Evolutionary conservation across 1,140 invertebrate species (phyloP).

Genomic region (Drosophila ironensis): DNA sequence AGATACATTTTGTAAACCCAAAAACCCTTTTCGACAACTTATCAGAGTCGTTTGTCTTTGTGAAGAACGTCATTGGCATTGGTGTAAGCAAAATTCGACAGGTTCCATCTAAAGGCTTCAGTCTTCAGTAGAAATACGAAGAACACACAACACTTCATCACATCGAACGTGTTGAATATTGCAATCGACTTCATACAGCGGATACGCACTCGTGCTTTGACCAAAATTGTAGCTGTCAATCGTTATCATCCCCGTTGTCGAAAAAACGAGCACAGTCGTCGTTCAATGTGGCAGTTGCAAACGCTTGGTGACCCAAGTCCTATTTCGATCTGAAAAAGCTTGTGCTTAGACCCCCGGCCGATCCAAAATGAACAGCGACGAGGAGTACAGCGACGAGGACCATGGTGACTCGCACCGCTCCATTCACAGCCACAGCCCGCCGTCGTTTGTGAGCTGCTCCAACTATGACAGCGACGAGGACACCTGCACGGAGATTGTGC

Average conservation of each 20-base stretch:
- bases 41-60: background rate
- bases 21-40: too few relatives aligned
- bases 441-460: slow-evolving; percentile 90
- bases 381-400: slow-evolving; percentile 90
- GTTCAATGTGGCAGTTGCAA: slow-evolving; percentile 13
- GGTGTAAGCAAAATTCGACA: slow-evolving; percentile 84
- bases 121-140: slow-evolving; percentile 59
- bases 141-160: slow-evolving; percentile 39
- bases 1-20: too few relatives aligned
- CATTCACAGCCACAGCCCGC: slow-evolving; percentile 32
- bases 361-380: slow-evolving; percentile 90
- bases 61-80: slow-evolving; percentile 84
- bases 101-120: slow-evolving; percentile 2
- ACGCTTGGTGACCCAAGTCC: background rate
- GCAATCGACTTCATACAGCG: background rate
- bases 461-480: slow-evolving; percentile 92
- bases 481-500: slow-evolving; percentile 93
- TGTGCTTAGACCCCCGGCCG: background rate
- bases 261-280: background rate
- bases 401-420: slow-evolving; percentile 92
- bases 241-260: slow-evolving; percentile 5
- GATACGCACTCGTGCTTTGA: background rate
- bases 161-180: slow-evolving; percentile 32
- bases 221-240: background rate
- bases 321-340: background rate